Percentiles rank a stretch among this genome's conserved stretches.
Conservation (phyloP, 2,113 vertebrate genomes). For the Ophiodon elongatus region DNA sequence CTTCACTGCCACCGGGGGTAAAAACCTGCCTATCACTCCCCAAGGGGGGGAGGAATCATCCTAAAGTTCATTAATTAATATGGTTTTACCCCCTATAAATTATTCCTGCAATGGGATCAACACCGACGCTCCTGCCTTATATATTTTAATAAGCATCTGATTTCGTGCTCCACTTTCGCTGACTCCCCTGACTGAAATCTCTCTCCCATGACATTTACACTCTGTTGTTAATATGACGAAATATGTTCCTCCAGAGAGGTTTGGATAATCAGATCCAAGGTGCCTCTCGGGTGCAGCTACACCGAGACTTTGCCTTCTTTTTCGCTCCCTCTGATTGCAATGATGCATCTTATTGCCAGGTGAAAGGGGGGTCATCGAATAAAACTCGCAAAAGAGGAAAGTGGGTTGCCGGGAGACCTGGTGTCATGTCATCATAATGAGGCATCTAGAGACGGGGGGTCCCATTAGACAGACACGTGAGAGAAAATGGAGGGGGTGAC, state of each 20-base stretch:
- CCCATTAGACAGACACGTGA: conserved; percentile 52
- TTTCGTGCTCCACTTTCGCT: conserved; percentile 32
- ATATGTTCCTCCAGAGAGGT: not conserved
- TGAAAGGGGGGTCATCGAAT: conserved; percentile 21
- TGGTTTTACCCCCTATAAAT: conserved; percentile 31
- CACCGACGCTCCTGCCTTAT: not conserved
- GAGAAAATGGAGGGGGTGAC: conserved; percentile 35
- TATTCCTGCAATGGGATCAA: conserved; percentile 30
- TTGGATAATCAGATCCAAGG: conserved; percentile 11
- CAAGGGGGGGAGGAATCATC: not conserved
- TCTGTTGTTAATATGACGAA: conserved; percentile 31
- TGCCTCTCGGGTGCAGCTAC: not conserved
- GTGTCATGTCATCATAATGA: conserved; percentile 66
- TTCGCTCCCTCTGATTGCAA: conserved; percentile 5
- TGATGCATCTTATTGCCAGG: conserved; percentile 30
- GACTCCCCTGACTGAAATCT: not conserved
- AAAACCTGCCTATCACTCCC: conserved; percentile 4
- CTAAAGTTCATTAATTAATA: conserved; percentile 25
- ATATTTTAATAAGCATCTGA: conserved; percentile 39
- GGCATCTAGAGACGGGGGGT: conserved; percentile 55
- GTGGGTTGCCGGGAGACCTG: conserved; percentile 25
- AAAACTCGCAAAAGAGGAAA: conserved; percentile 19
- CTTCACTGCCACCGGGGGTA: not conserved
- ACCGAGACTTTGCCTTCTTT: not conserved
- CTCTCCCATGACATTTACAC: conserved; percentile 22